These are phyloP conservation scores for Neolamprologus cancellatus DNA, from an alignment of 2,113 vertebrate genomes.

Conservation along the genomic window DNA sequence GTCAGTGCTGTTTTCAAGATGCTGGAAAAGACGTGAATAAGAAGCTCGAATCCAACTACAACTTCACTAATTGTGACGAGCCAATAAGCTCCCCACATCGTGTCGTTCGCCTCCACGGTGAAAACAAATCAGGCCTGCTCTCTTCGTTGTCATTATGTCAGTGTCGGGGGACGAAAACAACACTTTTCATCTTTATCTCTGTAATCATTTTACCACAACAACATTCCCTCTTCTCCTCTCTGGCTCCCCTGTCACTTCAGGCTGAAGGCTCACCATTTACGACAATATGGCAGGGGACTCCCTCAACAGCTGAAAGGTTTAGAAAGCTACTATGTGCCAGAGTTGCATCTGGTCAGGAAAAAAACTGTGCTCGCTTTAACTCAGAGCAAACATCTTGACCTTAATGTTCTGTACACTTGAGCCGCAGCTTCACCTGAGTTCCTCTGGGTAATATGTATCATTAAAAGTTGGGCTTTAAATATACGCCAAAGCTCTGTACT, in stretches of 20 bases:
- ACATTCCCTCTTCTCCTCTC: background rate
- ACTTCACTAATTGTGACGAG: constrained; percentile 36
- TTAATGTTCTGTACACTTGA: background rate
- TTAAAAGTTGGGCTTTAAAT: background rate
- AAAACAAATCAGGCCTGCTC: constrained; percentile 32
- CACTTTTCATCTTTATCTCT: constrained; percentile 54
- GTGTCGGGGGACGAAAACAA: constrained; percentile 26
- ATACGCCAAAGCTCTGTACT: background rate
- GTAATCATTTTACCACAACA: constrained; percentile 42
- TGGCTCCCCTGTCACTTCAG: constrained; percentile 5
- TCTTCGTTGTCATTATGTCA: background rate
- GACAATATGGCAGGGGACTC: constrained; percentile 48
- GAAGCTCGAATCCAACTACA: background rate
- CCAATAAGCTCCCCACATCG: background rate
- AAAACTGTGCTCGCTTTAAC: background rate
- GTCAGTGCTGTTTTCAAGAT: background rate
- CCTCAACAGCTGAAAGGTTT: constrained; percentile 31
- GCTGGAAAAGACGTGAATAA: background rate
- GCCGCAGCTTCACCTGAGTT: background rate
- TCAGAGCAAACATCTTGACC: background rate
- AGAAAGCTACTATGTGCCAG: background rate
- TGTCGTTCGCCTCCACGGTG: constrained; percentile 6
- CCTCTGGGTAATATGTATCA: background rate
- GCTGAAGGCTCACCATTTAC: constrained; percentile 47
- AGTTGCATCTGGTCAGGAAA: background rate